Evolutionary conservation across 2,113 vertebrate genomes (phyloP), one percentile per base, ranked within the genome.

Genomic region (Phoxinus phoxinus): DNA sequence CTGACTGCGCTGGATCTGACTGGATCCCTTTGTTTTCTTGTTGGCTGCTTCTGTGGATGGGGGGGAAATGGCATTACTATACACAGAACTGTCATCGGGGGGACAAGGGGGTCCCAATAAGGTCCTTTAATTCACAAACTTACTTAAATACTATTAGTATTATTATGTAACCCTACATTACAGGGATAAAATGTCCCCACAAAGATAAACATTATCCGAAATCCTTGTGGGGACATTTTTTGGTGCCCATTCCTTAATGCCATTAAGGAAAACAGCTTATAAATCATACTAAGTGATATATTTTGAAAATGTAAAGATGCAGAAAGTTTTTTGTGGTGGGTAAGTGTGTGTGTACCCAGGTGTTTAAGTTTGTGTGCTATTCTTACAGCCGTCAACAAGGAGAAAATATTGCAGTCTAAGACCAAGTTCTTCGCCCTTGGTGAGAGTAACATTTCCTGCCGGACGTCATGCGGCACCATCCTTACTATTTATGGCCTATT

Each of bases 1-100:
- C 91, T 97, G 98, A 93, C 98, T 99, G 90, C 98, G 95, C 93
- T 99, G 97, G 89, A 99, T 99, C 86, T 95, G 95, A 90, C 96
- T 94, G 9, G 91, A 88, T 37, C 48, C 96, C 93, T 98, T 99
- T 67, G 97, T 93, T 84, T 97, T 97, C 92, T 97, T 94, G 88
- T 94, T 94, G 25, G 94, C 95, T 13, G 94, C 93, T 87, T 98
- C 97, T 97, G 94, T 25, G 75, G 75, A 84, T 44, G 61, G 1
- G 63, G 63, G 37, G 17, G 59, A 56, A 74, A 37, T 12, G 7
- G 1, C 15, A 65, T 65, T 15, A 65, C 32, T 12, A 74, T 35
- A 3, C 46, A 79, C 10, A 58, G 21, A 17, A 25, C 32, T 19
- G 61, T 15, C 63, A 65, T 30, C 2, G n/a, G 3, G n/a, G n/a